A percentile compares a stretch with the other conserved stretches of the same genome.
phyloP scores from a whole-genome alignment of 2,888 invertebrate species.

The Stictocephala bisonia region DNA sequence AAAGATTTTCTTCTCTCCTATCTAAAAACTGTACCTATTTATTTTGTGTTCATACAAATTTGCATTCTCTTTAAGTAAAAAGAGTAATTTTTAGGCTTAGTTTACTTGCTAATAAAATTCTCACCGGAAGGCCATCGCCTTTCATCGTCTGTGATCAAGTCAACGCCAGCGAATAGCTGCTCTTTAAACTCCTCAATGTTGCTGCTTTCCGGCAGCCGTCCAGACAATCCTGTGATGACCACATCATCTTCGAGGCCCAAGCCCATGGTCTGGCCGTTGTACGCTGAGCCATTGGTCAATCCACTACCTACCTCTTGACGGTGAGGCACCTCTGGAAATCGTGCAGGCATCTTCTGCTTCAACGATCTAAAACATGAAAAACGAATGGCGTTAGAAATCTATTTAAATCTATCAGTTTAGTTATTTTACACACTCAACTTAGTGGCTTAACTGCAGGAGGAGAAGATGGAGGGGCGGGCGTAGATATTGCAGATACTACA shows the following conservation, averaged over 20 bases:
- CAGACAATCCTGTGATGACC: slow-evolving; percentile 85
- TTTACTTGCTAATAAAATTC: slow-evolving; percentile 27
- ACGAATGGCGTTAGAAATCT: not conserved
- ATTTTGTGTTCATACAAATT: no score
- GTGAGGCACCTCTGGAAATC: slow-evolving; percentile 70
- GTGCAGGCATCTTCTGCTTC: slow-evolving; percentile 72
- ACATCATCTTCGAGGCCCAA: slow-evolving; percentile 69
- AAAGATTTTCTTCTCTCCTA: no score
- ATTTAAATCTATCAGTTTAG: not conserved
- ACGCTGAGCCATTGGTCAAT: slow-evolving; percentile 43
- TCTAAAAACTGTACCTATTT: no score
- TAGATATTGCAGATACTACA: no score
- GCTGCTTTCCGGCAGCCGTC: slow-evolving; percentile 89
- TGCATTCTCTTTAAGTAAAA: no score
- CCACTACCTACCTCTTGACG: slow-evolving; percentile 54
- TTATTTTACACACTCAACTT: not conserved
- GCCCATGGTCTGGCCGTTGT: slow-evolving; percentile 35
- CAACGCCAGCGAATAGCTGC: slow-evolving; percentile 89
- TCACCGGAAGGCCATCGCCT: slow-evolving; percentile 86
- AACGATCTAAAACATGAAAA: slow-evolving; percentile 16
- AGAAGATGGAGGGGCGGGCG: not conserved
- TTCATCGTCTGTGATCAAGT: slow-evolving; percentile 93
- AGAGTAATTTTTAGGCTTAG: no score
- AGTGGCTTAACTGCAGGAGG: not conserved
- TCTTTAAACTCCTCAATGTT: slow-evolving; percentile 93